These are phyloP conservation scores for Calliscelio sp. DNA, from an alignment of 2,888 invertebrate genomes.

Conservation along the genomic window DNA sequence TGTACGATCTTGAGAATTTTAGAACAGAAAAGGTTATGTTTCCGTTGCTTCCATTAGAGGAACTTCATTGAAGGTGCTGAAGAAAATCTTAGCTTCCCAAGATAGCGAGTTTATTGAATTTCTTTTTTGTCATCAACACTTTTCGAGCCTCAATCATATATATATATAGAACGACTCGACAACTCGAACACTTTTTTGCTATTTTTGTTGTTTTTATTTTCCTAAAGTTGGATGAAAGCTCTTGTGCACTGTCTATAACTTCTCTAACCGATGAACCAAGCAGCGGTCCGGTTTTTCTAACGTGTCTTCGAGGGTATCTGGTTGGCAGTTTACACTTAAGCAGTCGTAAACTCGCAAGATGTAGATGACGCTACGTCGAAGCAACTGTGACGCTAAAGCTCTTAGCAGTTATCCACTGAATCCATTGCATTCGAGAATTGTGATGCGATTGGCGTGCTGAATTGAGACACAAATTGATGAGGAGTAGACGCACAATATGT, in stretches of 20 bases:
- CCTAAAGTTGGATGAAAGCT: slow-evolving; percentile 60
- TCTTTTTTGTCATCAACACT: slow-evolving; percentile 33
- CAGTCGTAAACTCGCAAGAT: slow-evolving; percentile 47
- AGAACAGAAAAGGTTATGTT: slow-evolving; percentile 29
- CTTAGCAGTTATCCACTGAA: slow-evolving; percentile 38
- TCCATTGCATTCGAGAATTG: slow-evolving; percentile 20
- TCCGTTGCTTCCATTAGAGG: slow-evolving; percentile 45
- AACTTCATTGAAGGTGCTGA: slow-evolving; percentile 26
- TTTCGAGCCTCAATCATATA: slow-evolving; percentile 55
- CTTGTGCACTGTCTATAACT: slow-evolving; percentile 56
- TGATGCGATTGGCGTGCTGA: neutral
- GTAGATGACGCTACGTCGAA: slow-evolving; percentile 37
- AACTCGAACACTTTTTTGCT: slow-evolving; percentile 52
- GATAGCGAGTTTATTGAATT: slow-evolving; percentile 58
- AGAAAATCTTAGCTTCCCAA: slow-evolving; percentile 44
- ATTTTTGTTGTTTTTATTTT: slow-evolving; percentile 63
- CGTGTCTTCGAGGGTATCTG: slow-evolving; percentile 47
- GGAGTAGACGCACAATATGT: neutral
- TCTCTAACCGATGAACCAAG: slow-evolving; percentile 60
- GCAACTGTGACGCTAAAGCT: slow-evolving; percentile 30
- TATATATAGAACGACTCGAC: slow-evolving; percentile 23
- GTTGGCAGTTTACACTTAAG: slow-evolving; percentile 56
- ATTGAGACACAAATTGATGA: neutral
- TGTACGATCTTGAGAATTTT: too few species aligned
- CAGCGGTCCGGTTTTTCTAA: slow-evolving; percentile 50